Evolutionary conservation across 2,888 invertebrate genomes (phyloP).

Genomic region (Acrobasis suavella): DNA sequence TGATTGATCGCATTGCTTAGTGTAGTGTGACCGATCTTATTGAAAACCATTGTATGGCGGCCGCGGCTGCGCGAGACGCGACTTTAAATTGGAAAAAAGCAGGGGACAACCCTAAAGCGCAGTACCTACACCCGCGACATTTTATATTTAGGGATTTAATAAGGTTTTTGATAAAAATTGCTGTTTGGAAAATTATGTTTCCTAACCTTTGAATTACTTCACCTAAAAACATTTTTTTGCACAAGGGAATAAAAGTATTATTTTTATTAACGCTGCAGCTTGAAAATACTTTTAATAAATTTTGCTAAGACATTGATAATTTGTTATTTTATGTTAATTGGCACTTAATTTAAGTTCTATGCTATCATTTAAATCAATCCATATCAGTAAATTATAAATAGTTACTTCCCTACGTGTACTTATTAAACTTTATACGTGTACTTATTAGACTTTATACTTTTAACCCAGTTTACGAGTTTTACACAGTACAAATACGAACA

Average conservation of each 20-base stretch:
- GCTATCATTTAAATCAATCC: neutral
- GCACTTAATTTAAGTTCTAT: no score
- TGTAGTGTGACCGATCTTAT: conserved; percentile 82
- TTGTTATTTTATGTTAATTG: no score
- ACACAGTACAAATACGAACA: neutral
- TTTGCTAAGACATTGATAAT: no score
- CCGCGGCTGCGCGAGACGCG: conserved; percentile 72
- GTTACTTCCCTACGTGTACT: neutral
- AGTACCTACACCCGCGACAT: conserved; percentile 64
- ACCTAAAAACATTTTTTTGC: no score
- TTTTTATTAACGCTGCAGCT: no score
- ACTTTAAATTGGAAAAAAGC: conserved; percentile 80
- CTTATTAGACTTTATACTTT: neutral
- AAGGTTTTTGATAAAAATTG: conserved; percentile 46
- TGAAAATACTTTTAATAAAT: no score
- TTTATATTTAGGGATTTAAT: conserved; percentile 70
- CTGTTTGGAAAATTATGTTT: conserved; percentile 14
- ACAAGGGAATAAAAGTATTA: no score
- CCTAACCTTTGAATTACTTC: neutral
- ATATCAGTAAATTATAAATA: neutral
- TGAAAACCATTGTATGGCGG: conserved; percentile 77
- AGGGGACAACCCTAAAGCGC: conserved; percentile 73
- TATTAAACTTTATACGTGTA: neutral
- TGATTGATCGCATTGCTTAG: conserved; percentile 82
- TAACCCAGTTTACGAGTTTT: neutral